These are phyloP conservation scores for Xiphias gladius DNA, from an alignment of 2,113 vertebrate species.

Conservation along the genomic window DNA sequence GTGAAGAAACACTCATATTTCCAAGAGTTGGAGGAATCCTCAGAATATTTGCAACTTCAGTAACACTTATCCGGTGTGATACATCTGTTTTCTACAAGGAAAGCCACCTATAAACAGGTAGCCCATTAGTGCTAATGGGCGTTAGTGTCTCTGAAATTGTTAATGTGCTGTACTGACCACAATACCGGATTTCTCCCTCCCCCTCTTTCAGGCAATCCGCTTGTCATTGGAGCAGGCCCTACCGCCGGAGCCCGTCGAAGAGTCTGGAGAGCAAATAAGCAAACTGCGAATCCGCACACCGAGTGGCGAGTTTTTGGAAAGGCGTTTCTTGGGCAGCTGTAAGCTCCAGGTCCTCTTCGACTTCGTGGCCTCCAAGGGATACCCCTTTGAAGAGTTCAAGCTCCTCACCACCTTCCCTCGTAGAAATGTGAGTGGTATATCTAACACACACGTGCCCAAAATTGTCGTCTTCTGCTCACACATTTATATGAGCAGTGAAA, in stretches of 20 bases:
- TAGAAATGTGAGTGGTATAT: slow-evolving; percentile 92
- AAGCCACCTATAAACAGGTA: not conserved
- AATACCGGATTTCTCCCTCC: slow-evolving; percentile 37
- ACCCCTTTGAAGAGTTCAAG: slow-evolving; percentile 96
- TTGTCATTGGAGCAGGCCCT: slow-evolving; percentile 95
- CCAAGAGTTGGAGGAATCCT: not conserved
- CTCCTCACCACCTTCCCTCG: slow-evolving; percentile 98
- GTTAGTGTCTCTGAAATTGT: not conserved
- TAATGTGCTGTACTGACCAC: not conserved
- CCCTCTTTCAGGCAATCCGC: slow-evolving; percentile 90
- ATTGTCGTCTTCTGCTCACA: not conserved
- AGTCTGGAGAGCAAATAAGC: slow-evolving; percentile 92
- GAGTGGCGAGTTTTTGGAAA: slow-evolving; percentile 95
- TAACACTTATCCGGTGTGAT: not conserved
- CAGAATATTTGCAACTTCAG: not conserved
- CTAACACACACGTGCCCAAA: no score
- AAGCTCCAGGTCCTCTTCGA: slow-evolving; percentile 98
- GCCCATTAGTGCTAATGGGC: not conserved
- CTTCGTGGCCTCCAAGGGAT: slow-evolving; percentile 99
- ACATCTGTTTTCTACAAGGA: not conserved
- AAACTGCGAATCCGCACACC: slow-evolving; percentile 96
- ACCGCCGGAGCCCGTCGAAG: slow-evolving; percentile 93
- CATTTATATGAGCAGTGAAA: not conserved
- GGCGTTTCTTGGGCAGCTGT: slow-evolving; percentile 95
- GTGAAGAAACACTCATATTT: not conserved